phyloP scores from a whole-genome alignment of 2,113 vertebrate genomes.

The Phalacrocorax aristotelis region DNA sequence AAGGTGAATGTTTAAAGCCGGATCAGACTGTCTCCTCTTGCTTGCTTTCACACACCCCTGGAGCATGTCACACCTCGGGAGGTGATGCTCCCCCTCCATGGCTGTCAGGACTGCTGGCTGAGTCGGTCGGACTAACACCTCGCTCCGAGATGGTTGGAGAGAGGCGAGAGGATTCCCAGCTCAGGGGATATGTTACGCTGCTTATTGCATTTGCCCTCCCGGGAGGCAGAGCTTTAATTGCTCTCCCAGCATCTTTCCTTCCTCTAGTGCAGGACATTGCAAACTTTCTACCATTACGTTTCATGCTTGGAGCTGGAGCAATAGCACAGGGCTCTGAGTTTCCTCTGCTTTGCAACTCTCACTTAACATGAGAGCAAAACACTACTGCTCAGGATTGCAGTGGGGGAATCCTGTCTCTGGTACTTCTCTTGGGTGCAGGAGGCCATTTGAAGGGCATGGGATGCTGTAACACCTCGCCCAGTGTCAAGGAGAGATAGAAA shows the following conservation, averaged over 20 bases:
- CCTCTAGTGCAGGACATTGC: not conserved
- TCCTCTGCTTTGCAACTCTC: not conserved
- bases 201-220: not conserved
- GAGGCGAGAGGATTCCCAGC: not conserved
- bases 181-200: accelerated
- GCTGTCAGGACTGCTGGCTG: accelerated
- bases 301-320: not conserved
- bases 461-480: not conserved
- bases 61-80: not conserved
- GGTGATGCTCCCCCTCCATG: not conserved
- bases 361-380: not conserved
- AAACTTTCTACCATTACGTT: not conserved
- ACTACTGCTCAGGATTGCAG: not conserved
- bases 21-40: not conserved
- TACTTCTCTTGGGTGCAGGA: accelerated
- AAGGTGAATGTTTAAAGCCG: not conserved
- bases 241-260: not conserved
- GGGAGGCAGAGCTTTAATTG: not conserved
- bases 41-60: not conserved
- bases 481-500: not conserved
- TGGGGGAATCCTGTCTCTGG: not conserved
- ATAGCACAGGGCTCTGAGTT: not conserved
- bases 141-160: accelerated
- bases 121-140: not conserved
- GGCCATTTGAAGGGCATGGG: accelerated